These are phyloP conservation scores for Merluccius polli DNA, from an alignment of 2,797 vertebrate genomes.

Conservation along the genomic window DNA sequence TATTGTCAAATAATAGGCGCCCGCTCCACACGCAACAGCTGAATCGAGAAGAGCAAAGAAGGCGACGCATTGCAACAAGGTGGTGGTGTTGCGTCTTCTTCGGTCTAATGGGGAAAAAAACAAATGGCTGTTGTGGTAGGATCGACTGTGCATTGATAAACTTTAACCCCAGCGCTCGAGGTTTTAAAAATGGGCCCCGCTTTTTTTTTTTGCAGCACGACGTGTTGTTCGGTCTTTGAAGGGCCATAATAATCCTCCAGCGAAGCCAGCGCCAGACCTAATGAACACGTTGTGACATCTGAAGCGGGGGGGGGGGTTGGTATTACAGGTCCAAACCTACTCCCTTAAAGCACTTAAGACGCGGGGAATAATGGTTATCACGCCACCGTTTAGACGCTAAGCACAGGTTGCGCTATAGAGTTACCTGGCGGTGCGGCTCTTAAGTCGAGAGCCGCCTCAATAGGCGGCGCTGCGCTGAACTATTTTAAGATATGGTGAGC, in stretches of 20 bases:
- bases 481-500: background rate
- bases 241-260: slow-evolving; percentile 47
- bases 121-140: too few species aligned
- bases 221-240: slow-evolving; percentile 40
- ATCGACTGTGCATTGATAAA: too few species aligned
- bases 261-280: slow-evolving; percentile 44
- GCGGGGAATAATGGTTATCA: slow-evolving; percentile 67
- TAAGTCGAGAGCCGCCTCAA: slow-evolving; percentile 17
- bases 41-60: background rate
- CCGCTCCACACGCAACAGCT: background rate
- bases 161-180: too few species aligned
- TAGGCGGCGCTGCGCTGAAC: background rate
- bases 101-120: too few species aligned
- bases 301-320: slow-evolving; percentile 35
- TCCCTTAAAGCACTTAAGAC: slow-evolving; percentile 38
- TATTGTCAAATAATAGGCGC: background rate
- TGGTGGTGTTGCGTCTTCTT: too few species aligned
- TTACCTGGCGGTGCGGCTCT: slow-evolving; percentile 7
- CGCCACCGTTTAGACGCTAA: slow-evolving; percentile 56
- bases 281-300: slow-evolving; percentile 68
- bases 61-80: background rate
- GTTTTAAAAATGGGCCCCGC: too few species aligned
- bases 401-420: slow-evolving; percentile 43
- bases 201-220: too few species aligned
- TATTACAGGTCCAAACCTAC: slow-evolving; percentile 56